Conservation (phyloP, 2,888 invertebrate species). For the Callinectes sapidus region DNA sequence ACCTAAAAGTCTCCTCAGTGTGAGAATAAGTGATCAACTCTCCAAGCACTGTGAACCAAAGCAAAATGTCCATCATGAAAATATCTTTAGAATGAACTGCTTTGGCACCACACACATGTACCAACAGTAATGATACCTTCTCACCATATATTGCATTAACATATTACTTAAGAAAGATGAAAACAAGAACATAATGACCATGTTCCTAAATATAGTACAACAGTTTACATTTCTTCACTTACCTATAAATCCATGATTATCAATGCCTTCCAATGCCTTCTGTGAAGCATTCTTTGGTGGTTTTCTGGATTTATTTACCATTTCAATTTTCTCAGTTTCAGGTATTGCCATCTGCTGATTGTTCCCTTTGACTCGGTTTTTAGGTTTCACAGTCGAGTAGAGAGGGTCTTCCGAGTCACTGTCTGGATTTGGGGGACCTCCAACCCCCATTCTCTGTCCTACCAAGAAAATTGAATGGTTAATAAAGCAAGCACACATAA, state of each 20-base stretch:
- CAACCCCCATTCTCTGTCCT: constrained; percentile 32
- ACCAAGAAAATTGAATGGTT: not conserved
- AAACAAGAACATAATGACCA: not conserved
- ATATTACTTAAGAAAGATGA: not conserved
- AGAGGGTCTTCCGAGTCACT: constrained; percentile 62
- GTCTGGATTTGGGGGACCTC: constrained; percentile 4
- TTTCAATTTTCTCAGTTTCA: not conserved
- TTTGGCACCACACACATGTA: not conserved
- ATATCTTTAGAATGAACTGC: not conserved
- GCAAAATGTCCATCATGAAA: constrained; percentile 16
- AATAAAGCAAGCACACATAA: not conserved
- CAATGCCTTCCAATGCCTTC: constrained; percentile 52
- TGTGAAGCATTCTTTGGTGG: not conserved
- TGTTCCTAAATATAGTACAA: not conserved
- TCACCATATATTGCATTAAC: not conserved
- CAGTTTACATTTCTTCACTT: not conserved
- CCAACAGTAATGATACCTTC: not conserved
- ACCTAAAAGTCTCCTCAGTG: constrained; percentile 12
- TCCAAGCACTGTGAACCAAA: constrained; percentile 4
- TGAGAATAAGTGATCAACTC: not conserved
- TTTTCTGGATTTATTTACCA: not conserved
- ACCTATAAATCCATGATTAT: constrained; percentile 58
- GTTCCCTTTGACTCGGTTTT: not conserved
- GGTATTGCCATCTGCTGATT: not conserved
- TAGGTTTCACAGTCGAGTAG: constrained; percentile 60